Percentiles rank a stretch among this genome's conserved stretches.
phyloP scores from a whole-genome alignment of 2,113 vertebrate species.

The Apus apus region DNA sequence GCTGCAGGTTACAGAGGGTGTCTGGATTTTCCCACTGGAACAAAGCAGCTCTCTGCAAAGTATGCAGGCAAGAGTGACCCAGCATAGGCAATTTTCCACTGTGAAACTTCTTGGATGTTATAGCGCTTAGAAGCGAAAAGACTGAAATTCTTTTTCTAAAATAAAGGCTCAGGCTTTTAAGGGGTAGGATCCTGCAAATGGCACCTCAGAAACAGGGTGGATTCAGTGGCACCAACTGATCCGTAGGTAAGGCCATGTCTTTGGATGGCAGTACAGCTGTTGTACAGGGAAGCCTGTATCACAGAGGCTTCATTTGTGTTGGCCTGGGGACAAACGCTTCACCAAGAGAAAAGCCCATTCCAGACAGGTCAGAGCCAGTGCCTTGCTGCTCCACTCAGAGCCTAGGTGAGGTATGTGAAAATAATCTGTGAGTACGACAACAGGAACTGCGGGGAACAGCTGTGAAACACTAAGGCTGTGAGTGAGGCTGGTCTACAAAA shows the following conservation, averaged over 20 bases:
- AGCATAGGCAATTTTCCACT: not conserved
- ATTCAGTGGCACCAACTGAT: not conserved
- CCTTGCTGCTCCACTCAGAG: fast-evolving
- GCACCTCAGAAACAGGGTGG: not conserved
- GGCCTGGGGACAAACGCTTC: not conserved
- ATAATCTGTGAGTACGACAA: not conserved
- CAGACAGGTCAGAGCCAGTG: not conserved
- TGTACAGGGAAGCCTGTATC: not conserved
- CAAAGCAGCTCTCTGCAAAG: not conserved
- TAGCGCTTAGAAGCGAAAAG: not conserved
- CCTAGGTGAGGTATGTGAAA: not conserved
- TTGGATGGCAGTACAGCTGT: not conserved
- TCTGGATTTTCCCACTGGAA: not conserved
- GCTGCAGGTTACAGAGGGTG: no score
- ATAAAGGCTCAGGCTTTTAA: not conserved
- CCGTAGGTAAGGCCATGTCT: not conserved
- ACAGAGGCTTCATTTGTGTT: not conserved
- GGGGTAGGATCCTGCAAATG: not conserved
- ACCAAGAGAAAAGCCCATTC: not conserved
- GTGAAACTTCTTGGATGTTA: not conserved
- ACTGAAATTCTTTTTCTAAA: not conserved
- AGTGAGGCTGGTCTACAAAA: not conserved
- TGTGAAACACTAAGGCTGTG: not conserved
- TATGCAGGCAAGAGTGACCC: not conserved
- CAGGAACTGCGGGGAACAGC: not conserved